Evolutionary conservation across 23 tunicate species (phyloP), one percentile per base, ranked within the genome.

Genomic region (Trididemnum nubilum): DNA sequence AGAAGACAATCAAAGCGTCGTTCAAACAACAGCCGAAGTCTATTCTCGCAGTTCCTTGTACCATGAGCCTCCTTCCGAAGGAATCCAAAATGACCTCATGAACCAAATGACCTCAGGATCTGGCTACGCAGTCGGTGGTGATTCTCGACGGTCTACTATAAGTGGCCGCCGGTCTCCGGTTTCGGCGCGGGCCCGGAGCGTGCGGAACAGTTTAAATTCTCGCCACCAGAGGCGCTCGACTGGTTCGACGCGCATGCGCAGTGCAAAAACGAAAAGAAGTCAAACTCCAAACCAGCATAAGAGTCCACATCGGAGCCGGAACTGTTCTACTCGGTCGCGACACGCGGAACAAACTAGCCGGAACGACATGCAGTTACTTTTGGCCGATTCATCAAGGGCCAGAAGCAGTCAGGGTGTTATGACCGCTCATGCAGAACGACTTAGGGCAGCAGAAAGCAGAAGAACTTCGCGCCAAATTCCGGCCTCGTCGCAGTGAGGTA

Each of bases 21-120:
- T 85, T 0, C 71, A 84, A 33, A 90, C 96, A 2, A 74, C 71
- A 12, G 54, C 72, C 29, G 96, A 87, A 37, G 82, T 87, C 9
- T 90, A 54, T 38, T 57, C 85, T 7, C n/a, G 76, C 4, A 78
- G 51, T 52, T 51, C 61, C 15, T 19, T 29, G 15, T 25, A 22
- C 26, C 28, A 12, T n/a, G 67, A 61, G 5, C 4, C 69, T 1
- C 32, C 40, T 2, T 73, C 63, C 9, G 31, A 29, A 21, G 26
- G 27, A 2, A n/a, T 69, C 9, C 74, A 31, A n/a, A 33, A 69
- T 69, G 59, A 38, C 19, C 27, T 73, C 2, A 19, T 73, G 34
- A 25, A 30, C 1, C 70, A 63, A 61, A 35, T 80, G 33, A 4
- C 24, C 61, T 50, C 51, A 23, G 82, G 82, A 30, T 52, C 65